Conservation (phyloP, 2,888 invertebrate genomes). For the Megaustenia siamemsis region DNA sequence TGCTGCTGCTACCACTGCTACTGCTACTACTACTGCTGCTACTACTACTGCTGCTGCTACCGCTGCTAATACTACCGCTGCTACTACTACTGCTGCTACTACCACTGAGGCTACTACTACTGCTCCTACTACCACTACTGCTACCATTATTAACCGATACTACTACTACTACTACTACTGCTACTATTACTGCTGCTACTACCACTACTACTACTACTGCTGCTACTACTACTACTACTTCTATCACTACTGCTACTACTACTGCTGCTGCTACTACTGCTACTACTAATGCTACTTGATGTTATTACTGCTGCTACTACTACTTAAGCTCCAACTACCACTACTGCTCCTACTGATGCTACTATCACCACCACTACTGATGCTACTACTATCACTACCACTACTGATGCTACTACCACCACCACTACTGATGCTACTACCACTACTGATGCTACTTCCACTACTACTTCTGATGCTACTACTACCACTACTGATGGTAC, state of each 20-base stretch:
- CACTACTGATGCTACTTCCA: too few species aligned
- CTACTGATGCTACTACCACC: too few species aligned
- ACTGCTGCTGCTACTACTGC: conserved; percentile 19
- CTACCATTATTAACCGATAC: conserved; percentile 1
- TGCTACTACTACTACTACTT: conserved; percentile 32
- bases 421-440: too few species aligned
- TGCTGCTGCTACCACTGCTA: conserved; percentile 18
- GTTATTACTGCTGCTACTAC: too few species aligned
- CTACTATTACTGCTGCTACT: background rate
- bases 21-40: conserved; percentile 37
- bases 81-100: conserved; percentile 33
- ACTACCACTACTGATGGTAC: too few species aligned
- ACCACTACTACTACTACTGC: background rate
- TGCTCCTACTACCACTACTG: conserved; percentile 31
- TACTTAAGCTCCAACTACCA: too few species aligned
- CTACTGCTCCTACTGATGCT: too few species aligned
- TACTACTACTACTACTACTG: conserved; percentile 36
- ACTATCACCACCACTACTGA: too few species aligned
- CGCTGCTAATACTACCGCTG: conserved; percentile 23
- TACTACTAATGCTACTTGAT: background rate
- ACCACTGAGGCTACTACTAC: conserved; percentile 29
- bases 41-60: conserved; percentile 27
- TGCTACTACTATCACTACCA: too few species aligned
- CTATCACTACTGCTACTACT: conserved; percentile 37
- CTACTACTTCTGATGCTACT: too few species aligned